Base-by-base conservation (phyloP, 2,888 invertebrate genomes). In the Oligia fasciuncula region DNA sequence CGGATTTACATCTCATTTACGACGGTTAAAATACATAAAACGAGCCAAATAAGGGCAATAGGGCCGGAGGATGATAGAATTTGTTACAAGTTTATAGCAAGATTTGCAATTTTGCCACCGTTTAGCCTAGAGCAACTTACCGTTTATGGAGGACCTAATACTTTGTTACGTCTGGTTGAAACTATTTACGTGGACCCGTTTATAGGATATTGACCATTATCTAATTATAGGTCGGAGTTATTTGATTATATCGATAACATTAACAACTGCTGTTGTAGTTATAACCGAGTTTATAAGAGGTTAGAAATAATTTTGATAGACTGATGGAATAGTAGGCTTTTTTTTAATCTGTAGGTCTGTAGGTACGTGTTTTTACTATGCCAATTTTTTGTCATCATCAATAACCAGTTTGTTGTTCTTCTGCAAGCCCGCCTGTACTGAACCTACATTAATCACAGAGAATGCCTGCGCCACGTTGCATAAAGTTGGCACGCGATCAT, bases 1-100 rank as follows among this genome's bases (percentile, higher is more conserved):
- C 76, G 91, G 91, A 92, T 93, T 93, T 89, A 92, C 93, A 93
- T 93, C 91, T 92, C 91, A 93, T 92, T 93, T 90, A 87, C 83
- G 83, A 88, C 86, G 89, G 89, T 86, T 88, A 88, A 89, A 88
- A 87, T 83, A 89, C 78, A 87, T 88, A 84, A 86, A 86, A 87
- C 80, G 85, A 73, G 72, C 74, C 68, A 87, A 87, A 89, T 80
- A 84, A 76, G 72, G 78, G 51, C 76, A 74, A 72, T 77, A 79
- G 77, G 83, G 77, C 74, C 63, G 46, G 72, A 35, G 76, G 75
- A 85, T 87, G 86, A 89, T 89, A 86, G 86, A 89, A 91, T 90
- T 91, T 88, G 90, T 89, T 85, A 85, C 63, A 88, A 85, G 88
- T 92, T 91, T 92, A 91, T 87, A 85, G 90, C 76, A 81, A 91